Conservation (phyloP, 2,797 vertebrate genomes). For the Tokudaia tokunoshimensis region DNA sequence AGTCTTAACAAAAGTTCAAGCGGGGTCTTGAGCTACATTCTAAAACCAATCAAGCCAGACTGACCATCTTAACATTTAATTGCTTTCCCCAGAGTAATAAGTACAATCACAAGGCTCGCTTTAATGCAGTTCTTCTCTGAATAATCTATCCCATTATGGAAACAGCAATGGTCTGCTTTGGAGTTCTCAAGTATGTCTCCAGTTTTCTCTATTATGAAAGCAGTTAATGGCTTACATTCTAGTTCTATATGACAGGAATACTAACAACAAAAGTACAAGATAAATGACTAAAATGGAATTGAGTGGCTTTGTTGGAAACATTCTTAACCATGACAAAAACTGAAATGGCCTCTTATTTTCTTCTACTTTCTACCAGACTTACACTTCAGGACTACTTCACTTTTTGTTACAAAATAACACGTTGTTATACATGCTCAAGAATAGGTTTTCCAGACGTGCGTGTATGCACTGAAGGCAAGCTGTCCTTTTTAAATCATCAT, state of each 20-base stretch:
- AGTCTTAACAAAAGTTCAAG: slow-evolving; percentile 56
- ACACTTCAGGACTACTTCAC: neutral
- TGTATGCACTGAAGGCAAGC: neutral
- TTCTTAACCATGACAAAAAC: slow-evolving; percentile 50
- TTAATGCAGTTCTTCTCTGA: slow-evolving; percentile 41
- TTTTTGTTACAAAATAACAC: slow-evolving; percentile 56
- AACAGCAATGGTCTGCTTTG: slow-evolving; percentile 50
- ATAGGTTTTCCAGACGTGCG: neutral
- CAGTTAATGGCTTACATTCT: slow-evolving; percentile 63
- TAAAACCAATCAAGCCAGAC: slow-evolving; percentile 64
- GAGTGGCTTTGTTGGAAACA: slow-evolving; percentile 48
- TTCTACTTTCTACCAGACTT: neutral
- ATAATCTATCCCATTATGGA: slow-evolving; percentile 64
- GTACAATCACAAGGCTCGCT: slow-evolving; percentile 63
- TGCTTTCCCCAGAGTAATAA: slow-evolving; percentile 61
- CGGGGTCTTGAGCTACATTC: slow-evolving; percentile 41
- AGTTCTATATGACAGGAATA: slow-evolving; percentile 63
- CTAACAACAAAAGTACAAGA: slow-evolving; percentile 50
- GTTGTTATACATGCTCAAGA: neutral
- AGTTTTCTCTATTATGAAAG: slow-evolving; percentile 69
- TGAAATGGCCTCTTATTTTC: neutral
- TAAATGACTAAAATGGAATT: slow-evolving; percentile 48
- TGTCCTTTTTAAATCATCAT: neutral
- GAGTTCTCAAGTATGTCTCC: slow-evolving; percentile 60
- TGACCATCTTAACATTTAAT: slow-evolving; percentile 62